These are phyloP conservation scores for Orgyia antiqua DNA, from an alignment of 2,888 invertebrate species.

Conservation along the genomic window DNA sequence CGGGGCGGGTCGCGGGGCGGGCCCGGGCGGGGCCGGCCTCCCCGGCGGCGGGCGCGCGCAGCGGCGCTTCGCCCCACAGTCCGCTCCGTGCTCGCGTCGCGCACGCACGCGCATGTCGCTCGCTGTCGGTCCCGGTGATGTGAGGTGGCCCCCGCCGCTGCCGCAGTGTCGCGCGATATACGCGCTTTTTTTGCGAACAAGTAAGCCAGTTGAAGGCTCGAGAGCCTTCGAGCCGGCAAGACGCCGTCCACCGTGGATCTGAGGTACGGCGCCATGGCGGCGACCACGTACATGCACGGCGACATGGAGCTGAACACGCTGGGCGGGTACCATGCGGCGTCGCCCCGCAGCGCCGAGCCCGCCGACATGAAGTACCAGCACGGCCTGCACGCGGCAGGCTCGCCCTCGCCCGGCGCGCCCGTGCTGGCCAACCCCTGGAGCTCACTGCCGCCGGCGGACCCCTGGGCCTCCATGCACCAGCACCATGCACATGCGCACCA, in stretches of 20 bases:
- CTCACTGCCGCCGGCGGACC: constrained; percentile 87
- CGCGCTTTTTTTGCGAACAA: constrained; percentile 69
- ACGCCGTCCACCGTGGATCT: constrained; percentile 81
- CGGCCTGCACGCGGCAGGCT: constrained; percentile 87
- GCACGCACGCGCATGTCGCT: constrained; percentile 81
- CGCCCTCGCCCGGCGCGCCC: constrained; percentile 77
- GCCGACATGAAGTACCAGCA: constrained; percentile 98
- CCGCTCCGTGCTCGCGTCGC: constrained; percentile 74
- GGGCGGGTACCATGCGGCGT: constrained; percentile 90
- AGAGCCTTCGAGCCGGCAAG: constrained; percentile 79
- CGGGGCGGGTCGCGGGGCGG: constrained; percentile 12
- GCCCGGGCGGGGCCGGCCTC: constrained; percentile 25
- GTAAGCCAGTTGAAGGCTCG: constrained; percentile 74
- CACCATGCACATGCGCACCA: constrained; percentile 86
- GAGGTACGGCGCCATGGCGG: constrained; percentile 92
- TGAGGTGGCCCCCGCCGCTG: constrained; percentile 76
- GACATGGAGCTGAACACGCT: constrained; percentile 90
- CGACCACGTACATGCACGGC: constrained; percentile 96
- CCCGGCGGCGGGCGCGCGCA: constrained; percentile 54
- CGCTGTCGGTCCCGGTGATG: constrained; percentile 65
- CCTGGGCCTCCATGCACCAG: constrained; percentile 89
- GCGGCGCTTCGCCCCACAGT: constrained; percentile 58
- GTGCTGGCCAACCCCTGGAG: constrained; percentile 88
- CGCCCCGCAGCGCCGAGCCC: constrained; percentile 92
- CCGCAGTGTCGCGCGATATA: constrained; percentile 65